A percentile compares a stretch with the other conserved stretches of the same genome.
These are phyloP conservation scores for Apocrypta bakeri DNA, from an alignment of 1,140 invertebrate species.

Conservation along the genomic window DNA sequence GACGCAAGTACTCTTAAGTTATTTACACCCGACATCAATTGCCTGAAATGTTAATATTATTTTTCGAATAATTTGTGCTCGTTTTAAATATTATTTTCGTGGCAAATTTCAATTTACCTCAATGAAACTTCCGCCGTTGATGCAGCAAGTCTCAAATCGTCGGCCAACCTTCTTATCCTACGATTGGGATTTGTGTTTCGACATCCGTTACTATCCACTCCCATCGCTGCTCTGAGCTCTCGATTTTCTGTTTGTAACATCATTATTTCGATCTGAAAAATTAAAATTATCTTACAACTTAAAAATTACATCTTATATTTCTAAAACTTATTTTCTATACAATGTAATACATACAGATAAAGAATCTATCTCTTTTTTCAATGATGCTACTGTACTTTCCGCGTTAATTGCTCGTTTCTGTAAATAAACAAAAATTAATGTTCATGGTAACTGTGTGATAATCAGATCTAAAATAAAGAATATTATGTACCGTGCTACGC, in stretches of 20 bases:
- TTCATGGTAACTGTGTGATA: too few relatives aligned
- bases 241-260: constrained; percentile 71
- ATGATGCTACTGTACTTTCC: constrained; percentile 74
- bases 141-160: constrained; percentile 78
- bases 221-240: constrained; percentile 64
- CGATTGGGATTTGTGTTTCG: constrained; percentile 58
- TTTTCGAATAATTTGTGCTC: not conserved
- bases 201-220: constrained; percentile 60
- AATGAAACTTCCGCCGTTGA: constrained; percentile 79
- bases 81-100: constrained; percentile 6
- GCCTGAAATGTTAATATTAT: constrained; percentile 69
- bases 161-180: constrained; percentile 70
- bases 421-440: constrained; percentile 56
- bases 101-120: constrained; percentile 70
- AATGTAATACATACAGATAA: constrained; percentile 73
- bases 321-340: not conserved
- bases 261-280: constrained; percentile 71
- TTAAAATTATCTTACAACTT: not conserved
- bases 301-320: not conserved
- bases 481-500: constrained; percentile 72
- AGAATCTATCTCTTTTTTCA: constrained; percentile 77
- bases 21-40: constrained; percentile 80
- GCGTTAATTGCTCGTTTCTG: constrained; percentile 76
- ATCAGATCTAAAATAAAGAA: constrained; percentile 14
- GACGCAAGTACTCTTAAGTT: constrained; percentile 79